These are phyloP conservation scores for Bombus confusus DNA, from an alignment of 1,140 invertebrate species.

Conservation along the genomic window DNA sequence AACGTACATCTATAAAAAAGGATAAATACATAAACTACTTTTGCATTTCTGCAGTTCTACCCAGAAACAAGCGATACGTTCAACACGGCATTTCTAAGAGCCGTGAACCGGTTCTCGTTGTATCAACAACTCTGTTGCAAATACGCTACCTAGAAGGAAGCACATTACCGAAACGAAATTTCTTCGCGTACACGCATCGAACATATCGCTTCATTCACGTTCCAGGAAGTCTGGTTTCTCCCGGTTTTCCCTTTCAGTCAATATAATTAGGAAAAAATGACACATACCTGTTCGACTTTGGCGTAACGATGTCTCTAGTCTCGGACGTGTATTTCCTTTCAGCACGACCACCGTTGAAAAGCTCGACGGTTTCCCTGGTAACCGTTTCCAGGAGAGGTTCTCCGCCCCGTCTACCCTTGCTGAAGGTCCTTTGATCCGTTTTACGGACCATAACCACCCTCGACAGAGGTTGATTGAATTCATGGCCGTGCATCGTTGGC, in stretches of 20 bases:
- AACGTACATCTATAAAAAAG: not conserved
- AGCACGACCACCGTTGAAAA: slow-evolving; percentile 83
- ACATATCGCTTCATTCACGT: slow-evolving; percentile 20
- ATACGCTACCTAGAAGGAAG: not conserved
- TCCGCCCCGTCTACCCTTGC: slow-evolving; percentile 78
- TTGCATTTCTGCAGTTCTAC: not conserved
- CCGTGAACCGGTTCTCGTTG: not conserved
- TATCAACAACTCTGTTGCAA: not conserved
- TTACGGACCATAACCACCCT: slow-evolving; percentile 86
- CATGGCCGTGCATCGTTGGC: slow-evolving; percentile 84
- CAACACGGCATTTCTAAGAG: not conserved
- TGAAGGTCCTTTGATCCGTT: slow-evolving; percentile 85
- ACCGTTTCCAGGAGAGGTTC: slow-evolving; percentile 84
- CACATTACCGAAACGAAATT: not conserved
- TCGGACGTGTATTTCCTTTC: slow-evolving; percentile 85
- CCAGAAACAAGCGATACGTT: slow-evolving; percentile 21
- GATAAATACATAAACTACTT: not conserved
- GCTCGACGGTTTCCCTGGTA: slow-evolving; percentile 85
- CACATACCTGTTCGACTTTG: slow-evolving; percentile 79
- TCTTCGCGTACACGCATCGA: not conserved
- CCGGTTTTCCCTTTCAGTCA: slow-evolving; percentile 4
- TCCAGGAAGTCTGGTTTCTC: slow-evolving; percentile 26
- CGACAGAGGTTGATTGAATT: slow-evolving; percentile 83
- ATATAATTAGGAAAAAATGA: slow-evolving; percentile 17
- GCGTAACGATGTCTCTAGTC: slow-evolving; percentile 82